Evolutionary conservation across 2,113 vertebrate genomes (phyloP).

Genomic region (Cichladusa arquata): DNA sequence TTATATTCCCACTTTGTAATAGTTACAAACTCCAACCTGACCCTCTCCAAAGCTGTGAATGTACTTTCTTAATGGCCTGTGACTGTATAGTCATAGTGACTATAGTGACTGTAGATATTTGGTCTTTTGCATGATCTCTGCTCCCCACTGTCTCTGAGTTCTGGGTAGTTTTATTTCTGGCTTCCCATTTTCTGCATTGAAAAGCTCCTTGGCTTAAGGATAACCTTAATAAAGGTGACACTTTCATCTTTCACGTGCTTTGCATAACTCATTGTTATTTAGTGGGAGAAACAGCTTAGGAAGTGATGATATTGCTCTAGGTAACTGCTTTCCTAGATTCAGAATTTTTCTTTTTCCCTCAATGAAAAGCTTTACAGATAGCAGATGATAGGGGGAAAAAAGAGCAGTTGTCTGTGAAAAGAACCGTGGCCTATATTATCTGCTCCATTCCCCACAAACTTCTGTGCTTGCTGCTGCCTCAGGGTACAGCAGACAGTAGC

Average conservation of each 20-base stretch:
- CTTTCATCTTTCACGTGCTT: background rate
- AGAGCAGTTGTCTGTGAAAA: background rate
- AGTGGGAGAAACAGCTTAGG: background rate
- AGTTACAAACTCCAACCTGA: background rate
- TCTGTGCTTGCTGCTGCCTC: background rate
- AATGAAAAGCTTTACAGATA: background rate
- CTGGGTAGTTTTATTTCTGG: background rate
- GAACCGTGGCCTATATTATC: background rate
- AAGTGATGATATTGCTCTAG: background rate
- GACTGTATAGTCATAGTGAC: no score
- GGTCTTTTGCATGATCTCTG: background rate
- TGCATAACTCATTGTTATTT: background rate
- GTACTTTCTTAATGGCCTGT: background rate
- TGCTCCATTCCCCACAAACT: background rate
- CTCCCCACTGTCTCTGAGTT: background rate
- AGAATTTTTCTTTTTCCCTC: background rate
- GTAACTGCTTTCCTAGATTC: background rate
- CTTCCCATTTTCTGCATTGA: background rate
- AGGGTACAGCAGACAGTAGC: background rate
- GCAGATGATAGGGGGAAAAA: background rate
- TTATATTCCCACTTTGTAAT: background rate
- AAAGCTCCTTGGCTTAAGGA: background rate
- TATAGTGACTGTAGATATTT: background rate
- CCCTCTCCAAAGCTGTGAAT: background rate
- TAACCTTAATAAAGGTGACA: background rate